Evolutionary conservation across 2,888 invertebrate genomes (phyloP).

Genomic region (Lycaena phlaeas): DNA sequence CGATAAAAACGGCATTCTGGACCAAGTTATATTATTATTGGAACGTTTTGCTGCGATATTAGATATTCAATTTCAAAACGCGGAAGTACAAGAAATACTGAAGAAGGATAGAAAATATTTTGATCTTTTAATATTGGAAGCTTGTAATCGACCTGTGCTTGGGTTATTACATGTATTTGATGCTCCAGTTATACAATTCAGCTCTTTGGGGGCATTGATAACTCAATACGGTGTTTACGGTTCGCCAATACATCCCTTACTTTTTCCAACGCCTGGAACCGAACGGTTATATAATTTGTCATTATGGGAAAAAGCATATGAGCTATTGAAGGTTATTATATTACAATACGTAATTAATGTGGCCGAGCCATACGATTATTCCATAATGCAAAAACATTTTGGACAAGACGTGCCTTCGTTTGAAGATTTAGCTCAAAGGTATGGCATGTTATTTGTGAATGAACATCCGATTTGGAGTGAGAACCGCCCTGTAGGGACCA

Average conservation of each 20-base stretch:
- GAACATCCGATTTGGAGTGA: conserved; percentile 38
- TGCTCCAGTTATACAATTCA: conserved; percentile 31
- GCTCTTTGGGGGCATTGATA: conserved; percentile 25
- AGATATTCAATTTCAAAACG: conserved; percentile 13
- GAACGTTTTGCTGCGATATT: conserved; percentile 14
- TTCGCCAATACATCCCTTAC: conserved; percentile 16
- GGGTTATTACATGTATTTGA: conserved; percentile 28
- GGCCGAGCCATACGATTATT: conserved; percentile 17
- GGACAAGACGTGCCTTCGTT: conserved; percentile 26
- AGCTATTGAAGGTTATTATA: conserved; percentile 3
- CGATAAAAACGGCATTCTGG: conserved; percentile 1
- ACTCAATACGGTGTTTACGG: conserved; percentile 20
- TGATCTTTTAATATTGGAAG: conserved; percentile 21
- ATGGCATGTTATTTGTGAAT: conserved; percentile 50
- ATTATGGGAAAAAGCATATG: conserved; percentile 23
- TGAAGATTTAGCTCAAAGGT: conserved; percentile 25
- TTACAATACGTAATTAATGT: neutral
- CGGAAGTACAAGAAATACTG: conserved; percentile 16
- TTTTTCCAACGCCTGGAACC: conserved; percentile 14
- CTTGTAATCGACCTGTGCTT: conserved; percentile 17
- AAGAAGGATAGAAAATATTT: conserved; percentile 16
- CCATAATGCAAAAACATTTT: conserved; percentile 22
- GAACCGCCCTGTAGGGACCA: conserved; percentile 43
- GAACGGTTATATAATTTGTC: conserved; percentile 19
- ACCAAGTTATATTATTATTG: conserved; percentile 10